Conservation (phyloP, 2,888 invertebrate species). For the Lithodes maja region DNA sequence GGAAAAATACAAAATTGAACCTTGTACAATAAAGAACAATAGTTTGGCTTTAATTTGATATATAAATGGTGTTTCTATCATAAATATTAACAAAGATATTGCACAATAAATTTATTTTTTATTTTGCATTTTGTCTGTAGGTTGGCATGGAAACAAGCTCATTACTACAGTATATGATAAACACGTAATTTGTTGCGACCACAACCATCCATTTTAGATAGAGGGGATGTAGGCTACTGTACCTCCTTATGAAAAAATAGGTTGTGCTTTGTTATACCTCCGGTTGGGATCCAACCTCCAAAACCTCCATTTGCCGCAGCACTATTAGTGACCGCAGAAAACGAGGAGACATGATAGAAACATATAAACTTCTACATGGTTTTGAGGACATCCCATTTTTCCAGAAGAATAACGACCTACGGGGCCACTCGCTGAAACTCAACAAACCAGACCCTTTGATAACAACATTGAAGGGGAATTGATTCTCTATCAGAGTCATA, state of each 20-base stretch:
- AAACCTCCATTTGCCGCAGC: neutral
- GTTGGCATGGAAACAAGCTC: constrained; percentile 14
- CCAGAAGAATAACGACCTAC: too few species aligned
- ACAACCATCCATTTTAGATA: constrained; percentile 4
- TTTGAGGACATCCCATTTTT: too few species aligned
- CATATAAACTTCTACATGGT: too few species aligned
- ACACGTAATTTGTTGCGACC: constrained; percentile 19
- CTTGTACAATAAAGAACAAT: neutral
- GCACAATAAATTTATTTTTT: neutral
- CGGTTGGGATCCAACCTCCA: neutral
- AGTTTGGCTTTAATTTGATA: neutral
- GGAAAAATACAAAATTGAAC: constrained; percentile 16
- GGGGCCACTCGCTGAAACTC: too few species aligned
- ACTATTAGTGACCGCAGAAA: neutral
- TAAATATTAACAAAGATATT: constrained; percentile 1
- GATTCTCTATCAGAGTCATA: too few species aligned
- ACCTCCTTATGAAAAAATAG: neutral
- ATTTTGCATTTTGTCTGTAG: neutral
- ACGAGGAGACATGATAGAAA: too few species aligned
- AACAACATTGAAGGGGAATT: too few species aligned
- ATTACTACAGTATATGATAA: neutral
- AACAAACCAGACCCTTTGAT: too few species aligned
- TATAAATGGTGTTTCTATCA: constrained; percentile 6
- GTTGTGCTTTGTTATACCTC: neutral
- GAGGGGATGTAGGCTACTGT: neutral